Conservation (phyloP, 1,140 invertebrate genomes). For the Tachypleus tridentatus region DNA sequence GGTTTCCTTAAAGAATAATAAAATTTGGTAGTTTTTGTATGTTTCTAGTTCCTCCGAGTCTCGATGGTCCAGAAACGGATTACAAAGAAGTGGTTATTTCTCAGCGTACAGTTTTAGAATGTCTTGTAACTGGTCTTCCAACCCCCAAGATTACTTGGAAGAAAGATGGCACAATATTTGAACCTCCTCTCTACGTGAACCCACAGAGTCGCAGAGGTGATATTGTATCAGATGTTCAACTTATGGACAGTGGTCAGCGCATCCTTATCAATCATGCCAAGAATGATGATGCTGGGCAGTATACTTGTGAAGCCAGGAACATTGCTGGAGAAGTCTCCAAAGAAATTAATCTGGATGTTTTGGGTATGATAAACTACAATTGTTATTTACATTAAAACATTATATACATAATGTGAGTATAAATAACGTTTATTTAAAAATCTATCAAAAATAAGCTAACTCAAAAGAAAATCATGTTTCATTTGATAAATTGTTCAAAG, state of each 20-base stretch:
- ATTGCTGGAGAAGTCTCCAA: conserved; percentile 28
- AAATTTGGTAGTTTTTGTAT: no score
- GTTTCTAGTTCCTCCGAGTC: no score
- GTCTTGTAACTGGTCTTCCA: conserved; percentile 31
- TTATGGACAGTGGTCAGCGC: conserved; percentile 7
- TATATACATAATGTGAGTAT: no score
- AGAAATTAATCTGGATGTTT: conserved; percentile 8
- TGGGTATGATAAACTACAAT: conserved; percentile 6
- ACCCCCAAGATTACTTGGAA: conserved; percentile 32
- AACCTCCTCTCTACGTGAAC: no score
- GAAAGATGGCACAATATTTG: conserved; percentile 12
- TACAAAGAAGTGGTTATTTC: no score
- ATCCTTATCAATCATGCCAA: conserved; percentile 20
- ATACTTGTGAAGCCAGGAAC: conserved; percentile 35
- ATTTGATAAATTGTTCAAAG: no score
- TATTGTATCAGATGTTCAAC: background rate
- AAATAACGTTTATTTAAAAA: no score
- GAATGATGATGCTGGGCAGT: conserved; percentile 31
- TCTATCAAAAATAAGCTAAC: no score
- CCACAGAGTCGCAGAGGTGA: background rate
- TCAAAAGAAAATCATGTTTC: no score
- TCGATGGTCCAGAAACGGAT: no score
- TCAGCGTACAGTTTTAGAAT: conserved; percentile 17
- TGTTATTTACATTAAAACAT: no score
- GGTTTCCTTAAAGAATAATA: no score